These are phyloP conservation scores for Colletes latitarsis DNA, from an alignment of 1,140 invertebrate genomes.

Conservation along the genomic window DNA sequence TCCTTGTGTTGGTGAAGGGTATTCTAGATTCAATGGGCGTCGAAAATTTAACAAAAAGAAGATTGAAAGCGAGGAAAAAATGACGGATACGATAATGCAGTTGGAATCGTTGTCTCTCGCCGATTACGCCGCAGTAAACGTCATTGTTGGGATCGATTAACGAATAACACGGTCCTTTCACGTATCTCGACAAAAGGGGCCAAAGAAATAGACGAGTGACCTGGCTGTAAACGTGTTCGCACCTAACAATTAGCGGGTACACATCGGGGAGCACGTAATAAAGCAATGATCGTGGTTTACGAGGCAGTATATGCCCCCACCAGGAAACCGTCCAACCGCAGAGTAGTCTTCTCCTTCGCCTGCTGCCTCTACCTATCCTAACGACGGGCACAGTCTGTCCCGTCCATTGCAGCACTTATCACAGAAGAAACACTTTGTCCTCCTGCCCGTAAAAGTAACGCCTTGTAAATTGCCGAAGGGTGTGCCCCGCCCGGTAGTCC, in stretches of 20 bases:
- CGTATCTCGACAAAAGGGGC: neutral
- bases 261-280: conserved; percentile 74
- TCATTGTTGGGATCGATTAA: conserved; percentile 3
- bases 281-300: conserved; percentile 80
- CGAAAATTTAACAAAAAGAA: neutral
- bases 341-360: conserved; percentile 52
- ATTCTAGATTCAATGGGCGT: neutral
- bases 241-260: conserved; percentile 77
- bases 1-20: no score
- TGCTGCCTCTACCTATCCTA: conserved; percentile 40
- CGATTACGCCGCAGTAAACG: neutral
- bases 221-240: conserved; percentile 76
- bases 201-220: conserved; percentile 45
- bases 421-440: conserved; percentile 70
- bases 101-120: neutral
- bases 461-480: conserved; percentile 67
- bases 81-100: no score
- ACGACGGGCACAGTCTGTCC: conserved; percentile 51
- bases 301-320: conserved; percentile 74
- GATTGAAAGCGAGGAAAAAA: neutral
- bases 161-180: neutral
- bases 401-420: conserved; percentile 64
- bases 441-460: conserved; percentile 67
- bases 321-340: conserved; percentile 62
- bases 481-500: conserved; percentile 17